Base-by-base conservation (phyloP, 1,140 invertebrate genomes). In the Drosophila leontia region DNA sequence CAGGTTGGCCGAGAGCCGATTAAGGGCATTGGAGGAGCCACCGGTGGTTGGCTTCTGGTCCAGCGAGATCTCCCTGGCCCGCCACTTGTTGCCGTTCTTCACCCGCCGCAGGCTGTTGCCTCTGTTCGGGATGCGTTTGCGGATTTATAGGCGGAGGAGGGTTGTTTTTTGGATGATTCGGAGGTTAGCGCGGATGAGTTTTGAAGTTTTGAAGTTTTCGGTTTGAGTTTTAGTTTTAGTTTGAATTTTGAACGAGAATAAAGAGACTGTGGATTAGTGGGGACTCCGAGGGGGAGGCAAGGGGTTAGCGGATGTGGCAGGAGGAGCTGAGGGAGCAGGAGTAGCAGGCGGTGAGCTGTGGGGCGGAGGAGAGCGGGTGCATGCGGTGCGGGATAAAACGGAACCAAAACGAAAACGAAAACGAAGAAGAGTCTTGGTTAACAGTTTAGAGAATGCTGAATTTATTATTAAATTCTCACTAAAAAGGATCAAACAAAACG, bases 21-120 rank as follows among this genome's bases (percentile, higher is more conserved):
- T 92, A 44, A 92, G 57, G 35, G 87, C 48, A 67, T 86, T 90
- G 6, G 74, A 65, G 47, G 76, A 79, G 29, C 51, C 51, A 37
- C 53, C 35, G 12, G 17, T 8, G 44, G 19, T 11, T 26, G 92
- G 75, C 44, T 93, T 93, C 64, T 91, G 86, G 82, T 95, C 94
- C 56, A 94, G 91, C 4, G 94, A 93, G 34, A 94, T 94, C 58
- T 95, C 94, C 72, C 94, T 94, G 53, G 94, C 93, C 84, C 94
- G 94, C 94, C 94, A 95, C 82, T 94, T 95, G 19, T 94, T 94
- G 57, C 92, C 92, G 76, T 94, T 94, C 90, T 94, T 95, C 58
- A 94, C 94, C 59, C 94, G 93, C 62, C 94, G 94, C 77, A 95
- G 92, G 87, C 94, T 95, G 86, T 95, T 95, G 34, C 94, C 94